Percentiles rank a stretch among this genome's conserved stretches.
phyloP scores from a whole-genome alignment of 2,113 vertebrate species.

The Motacilla tschutschensis region DNA sequence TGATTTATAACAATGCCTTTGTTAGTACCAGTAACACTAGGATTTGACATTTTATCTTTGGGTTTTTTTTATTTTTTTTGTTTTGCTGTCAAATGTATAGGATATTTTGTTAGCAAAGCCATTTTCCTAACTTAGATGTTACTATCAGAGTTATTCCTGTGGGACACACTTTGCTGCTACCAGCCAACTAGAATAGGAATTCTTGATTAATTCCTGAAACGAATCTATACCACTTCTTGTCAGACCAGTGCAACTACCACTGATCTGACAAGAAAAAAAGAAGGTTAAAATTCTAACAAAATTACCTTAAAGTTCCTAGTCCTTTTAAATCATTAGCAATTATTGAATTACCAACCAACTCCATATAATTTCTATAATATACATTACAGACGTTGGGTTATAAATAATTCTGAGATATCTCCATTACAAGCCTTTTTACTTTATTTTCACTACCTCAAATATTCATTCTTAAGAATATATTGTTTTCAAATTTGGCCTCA shows the following conservation, averaged over 20 bases:
- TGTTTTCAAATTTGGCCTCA: neutral
- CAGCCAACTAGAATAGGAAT: neutral
- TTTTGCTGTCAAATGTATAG: neutral
- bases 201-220: neutral
- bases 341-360: neutral
- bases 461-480: neutral
- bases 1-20: neutral
- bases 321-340: neutral
- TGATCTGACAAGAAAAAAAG: neutral
- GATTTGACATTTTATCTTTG: neutral
- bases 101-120: neutral
- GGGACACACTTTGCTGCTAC: neutral
- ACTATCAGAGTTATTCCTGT: neutral
- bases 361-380: neutral
- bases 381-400: neutral
- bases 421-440: neutral
- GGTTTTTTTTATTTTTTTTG: neutral
- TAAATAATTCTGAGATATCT: neutral
- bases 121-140: slow-evolving; percentile 2
- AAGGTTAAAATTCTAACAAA: neutral
- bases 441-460: neutral
- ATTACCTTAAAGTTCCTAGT: neutral
- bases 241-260: neutral
- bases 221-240: neutral
- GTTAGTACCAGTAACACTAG: neutral